Evolutionary conservation across 92 coral and sea anemone species (phyloP), one percentile per base, ranked within the genome.

Genomic region (Paragorgia papillata): DNA sequence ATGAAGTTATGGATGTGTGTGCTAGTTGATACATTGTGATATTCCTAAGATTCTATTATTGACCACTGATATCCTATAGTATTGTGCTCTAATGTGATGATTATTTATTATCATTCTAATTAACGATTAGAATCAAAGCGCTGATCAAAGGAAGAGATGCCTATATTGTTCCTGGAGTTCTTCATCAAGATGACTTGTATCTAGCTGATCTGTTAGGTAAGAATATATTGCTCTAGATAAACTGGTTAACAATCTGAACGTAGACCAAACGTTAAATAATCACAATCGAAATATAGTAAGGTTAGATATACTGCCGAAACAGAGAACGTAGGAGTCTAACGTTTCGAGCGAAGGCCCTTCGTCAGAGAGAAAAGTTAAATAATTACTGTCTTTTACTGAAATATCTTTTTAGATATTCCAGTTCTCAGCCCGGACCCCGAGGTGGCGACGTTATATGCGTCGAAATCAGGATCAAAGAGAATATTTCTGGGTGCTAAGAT

Each of bases 381-480:
- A 31, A 63, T 3, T 33, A 31, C 20, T 14, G 25, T 10, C 25
- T 32, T 63, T 5, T 22, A 39, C 25, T 61, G 13, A 9, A 32
- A 59, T 19, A 19, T 20, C 53, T 49, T 33, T 77, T 27, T 79
- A 94, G 98, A 91, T 76, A 77, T 91, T 12, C 98, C 98, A 34
- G 73, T 94, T 33, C 76, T 94, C 41, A 88, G 98, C 55, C 86
- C 98, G 25, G 97, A 94, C 57, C 98, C 98, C 2, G 98, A 94
- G 37, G 89, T 94, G 24, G 94, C 98, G 27, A 84, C 83, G 13
- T 85, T 94, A 39, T 94, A 94, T 84, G 87, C 98, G 9, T 88
- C 98, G 41, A 94, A 94, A 77, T 94, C 98, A 28, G 98, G 98
- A 12, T 84, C 98, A 37, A 94, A 94, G 85, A 76, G 98, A 62